Base-by-base conservation (phyloP, 2,113 vertebrate genomes). In the Ailurus styani region DNA sequence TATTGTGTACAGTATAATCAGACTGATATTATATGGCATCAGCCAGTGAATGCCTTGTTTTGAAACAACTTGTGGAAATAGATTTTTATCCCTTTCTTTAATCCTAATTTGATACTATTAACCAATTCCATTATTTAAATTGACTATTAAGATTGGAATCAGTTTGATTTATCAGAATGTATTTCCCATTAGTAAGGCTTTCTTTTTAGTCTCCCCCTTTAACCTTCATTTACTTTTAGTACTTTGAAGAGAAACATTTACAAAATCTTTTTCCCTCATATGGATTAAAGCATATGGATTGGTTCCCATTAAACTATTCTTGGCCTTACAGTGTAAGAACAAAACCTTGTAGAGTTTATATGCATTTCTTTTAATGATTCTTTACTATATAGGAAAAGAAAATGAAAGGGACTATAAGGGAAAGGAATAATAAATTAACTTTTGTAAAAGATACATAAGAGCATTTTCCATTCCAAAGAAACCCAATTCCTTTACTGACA, bases 1-100 rank as follows among this genome's bases (percentile, higher is more conserved):
- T 98, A 95, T 97, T 98, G 98, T 84, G 90, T 98, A 94, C 14
- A 81, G 95, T 95, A 86, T 97, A 98, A 98, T 98, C 97, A 98
- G 90, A 97, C 7, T 98, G 95, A 96, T 98, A 93, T 3, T 52
- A 37, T 96, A 94, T 75, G 97, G 95, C 94, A 96, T 98, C 85
- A 89, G 75, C 93, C 97, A 97, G 37, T 96, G 70, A 90, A 97
- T 83, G 82, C 78, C 92, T 92, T 98, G 84, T 98, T 99, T 98
- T 97, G 88, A 98, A 98, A 98, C 88, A 84, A 92, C 97, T 98
- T 97, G 21, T 93, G 87, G 96, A 97, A 97, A 98, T 87, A 98
- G 21, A 94, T 83, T 97, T 96, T 94, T 96, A 93, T 96, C 73
- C 89, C 68, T 93, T 86, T 89, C 50, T 97, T 96, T 97, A 96